phyloP scores from a whole-genome alignment of 1,140 invertebrate genomes.

The Eupristina koningsbergeri region DNA sequence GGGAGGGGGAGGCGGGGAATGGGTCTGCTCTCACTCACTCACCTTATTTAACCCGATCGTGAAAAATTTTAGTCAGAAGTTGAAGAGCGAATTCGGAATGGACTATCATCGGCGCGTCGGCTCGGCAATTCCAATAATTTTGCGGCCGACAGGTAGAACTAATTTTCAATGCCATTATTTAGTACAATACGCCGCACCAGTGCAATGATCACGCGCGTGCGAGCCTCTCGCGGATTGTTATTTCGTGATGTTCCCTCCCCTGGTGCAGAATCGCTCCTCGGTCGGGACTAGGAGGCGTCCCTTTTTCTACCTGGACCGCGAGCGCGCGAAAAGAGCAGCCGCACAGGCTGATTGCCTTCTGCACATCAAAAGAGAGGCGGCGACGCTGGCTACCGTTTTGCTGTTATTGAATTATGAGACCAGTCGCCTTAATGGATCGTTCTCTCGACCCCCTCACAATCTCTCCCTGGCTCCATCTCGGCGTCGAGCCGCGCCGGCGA shows the following conservation, averaged over 20 bases:
- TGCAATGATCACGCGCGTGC: background rate
- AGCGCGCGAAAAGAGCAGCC: conserved; percentile 8
- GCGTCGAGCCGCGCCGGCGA: background rate
- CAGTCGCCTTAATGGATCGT: conserved; percentile 43
- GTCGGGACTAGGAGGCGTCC: conserved; percentile 19
- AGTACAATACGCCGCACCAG: conserved; percentile 27
- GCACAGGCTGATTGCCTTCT: conserved; percentile 44
- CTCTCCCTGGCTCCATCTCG: background rate
- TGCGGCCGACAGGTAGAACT: conserved; percentile 49
- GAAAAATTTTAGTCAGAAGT: conserved; percentile 19
- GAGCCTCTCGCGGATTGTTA: conserved; percentile 42
- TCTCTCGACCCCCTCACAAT: background rate
- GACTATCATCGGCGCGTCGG: conserved; percentile 24
- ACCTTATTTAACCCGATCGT: conserved; percentile 8
- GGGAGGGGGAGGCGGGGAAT: background rate
- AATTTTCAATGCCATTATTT: conserved; percentile 54
- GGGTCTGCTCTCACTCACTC: background rate
- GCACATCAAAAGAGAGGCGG: conserved; percentile 50
- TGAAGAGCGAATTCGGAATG: background rate
- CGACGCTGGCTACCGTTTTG: conserved; percentile 50
- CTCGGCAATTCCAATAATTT: conserved; percentile 46
- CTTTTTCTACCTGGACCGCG: conserved; percentile 35
- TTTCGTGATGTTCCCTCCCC: conserved; percentile 23
- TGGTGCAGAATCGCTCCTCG: too few relatives aligned
- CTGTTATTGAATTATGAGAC: conserved; percentile 52